These are phyloP conservation scores for Corythaixoides concolor DNA, from an alignment of 2,113 vertebrate species.

Conservation along the genomic window DNA sequence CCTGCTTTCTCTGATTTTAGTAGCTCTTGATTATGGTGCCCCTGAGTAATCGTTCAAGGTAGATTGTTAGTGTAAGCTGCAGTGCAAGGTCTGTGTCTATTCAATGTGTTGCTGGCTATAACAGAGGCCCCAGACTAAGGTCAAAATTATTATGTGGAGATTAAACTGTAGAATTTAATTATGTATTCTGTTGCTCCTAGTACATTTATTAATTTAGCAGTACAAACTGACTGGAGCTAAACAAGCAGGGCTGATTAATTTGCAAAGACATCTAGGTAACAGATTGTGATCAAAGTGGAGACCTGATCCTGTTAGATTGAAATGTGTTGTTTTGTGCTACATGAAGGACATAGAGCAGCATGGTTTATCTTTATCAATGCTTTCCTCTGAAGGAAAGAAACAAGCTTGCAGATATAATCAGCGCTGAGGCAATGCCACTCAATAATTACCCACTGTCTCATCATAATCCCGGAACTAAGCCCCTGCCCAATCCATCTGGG, in stretches of 20 bases:
- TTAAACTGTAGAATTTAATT: conserved; percentile 98
- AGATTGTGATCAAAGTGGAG: conserved; percentile 85
- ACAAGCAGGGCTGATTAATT: conserved; percentile 85
- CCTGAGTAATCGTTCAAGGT: conserved; percentile 42
- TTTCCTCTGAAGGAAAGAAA: conserved; percentile 82
- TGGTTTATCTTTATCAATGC: conserved; percentile 83
- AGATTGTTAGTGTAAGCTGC: conserved; percentile 34
- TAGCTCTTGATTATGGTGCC: not conserved
- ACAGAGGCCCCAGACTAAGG: conserved; percentile 73
- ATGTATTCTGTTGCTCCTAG: conserved; percentile 87
- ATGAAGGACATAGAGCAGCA: conserved; percentile 77
- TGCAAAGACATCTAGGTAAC: conserved; percentile 85
- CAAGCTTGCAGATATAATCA: conserved; percentile 87
- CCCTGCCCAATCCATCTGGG: conserved; percentile 95
- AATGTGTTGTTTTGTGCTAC: conserved; percentile 78
- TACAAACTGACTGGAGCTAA: conserved; percentile 81
- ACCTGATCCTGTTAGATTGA: conserved; percentile 85
- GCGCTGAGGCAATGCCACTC: conserved; percentile 87
- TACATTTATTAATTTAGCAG: conserved; percentile 91
- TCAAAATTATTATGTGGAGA: conserved; percentile 87
- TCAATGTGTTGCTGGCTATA: conserved; percentile 62
- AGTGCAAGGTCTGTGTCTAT: conserved; percentile 33
- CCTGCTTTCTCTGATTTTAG: conserved; percentile 37
- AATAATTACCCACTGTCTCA: conserved; percentile 90
- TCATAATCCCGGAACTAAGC: conserved; percentile 98